These are phyloP conservation scores for Boloria selene DNA, from an alignment of 2,888 invertebrate species.

Conservation along the genomic window DNA sequence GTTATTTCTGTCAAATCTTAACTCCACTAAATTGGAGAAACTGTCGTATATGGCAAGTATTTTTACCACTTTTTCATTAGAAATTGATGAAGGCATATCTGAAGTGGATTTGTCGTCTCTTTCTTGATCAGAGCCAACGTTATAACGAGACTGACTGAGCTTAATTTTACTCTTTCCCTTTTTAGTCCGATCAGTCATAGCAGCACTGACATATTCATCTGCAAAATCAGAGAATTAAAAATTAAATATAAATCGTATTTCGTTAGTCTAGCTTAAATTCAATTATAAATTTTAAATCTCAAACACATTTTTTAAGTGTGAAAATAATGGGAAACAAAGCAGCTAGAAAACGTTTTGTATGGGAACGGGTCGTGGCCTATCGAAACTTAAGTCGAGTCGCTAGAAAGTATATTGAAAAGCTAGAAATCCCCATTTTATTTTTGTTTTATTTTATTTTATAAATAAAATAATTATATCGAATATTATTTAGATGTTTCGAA, in stretches of 20 bases:
- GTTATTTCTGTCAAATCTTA: slow-evolving; percentile 52
- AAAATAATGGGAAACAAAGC: neutral
- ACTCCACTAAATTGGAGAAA: slow-evolving; percentile 47
- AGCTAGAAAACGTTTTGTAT: neutral
- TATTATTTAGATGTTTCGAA: too few species aligned
- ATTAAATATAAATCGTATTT: neutral
- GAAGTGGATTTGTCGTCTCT: slow-evolving; percentile 33
- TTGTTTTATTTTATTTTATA: too few species aligned
- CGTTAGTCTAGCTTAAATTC: neutral
- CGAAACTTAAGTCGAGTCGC: too few species aligned
- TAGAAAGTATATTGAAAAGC: too few species aligned
- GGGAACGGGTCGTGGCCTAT: too few species aligned
- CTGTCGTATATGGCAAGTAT: slow-evolving; percentile 50
- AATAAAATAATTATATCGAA: too few species aligned
- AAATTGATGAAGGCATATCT: neutral
- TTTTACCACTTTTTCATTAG: slow-evolving; percentile 32
- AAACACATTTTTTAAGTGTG: neutral
- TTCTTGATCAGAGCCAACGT: slow-evolving; percentile 37
- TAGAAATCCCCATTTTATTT: too few species aligned
- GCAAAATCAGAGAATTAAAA: slow-evolving; percentile 31
- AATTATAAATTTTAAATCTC: neutral
- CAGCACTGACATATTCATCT: slow-evolving; percentile 49
- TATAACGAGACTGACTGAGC: slow-evolving; percentile 33
- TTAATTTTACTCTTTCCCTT: slow-evolving; percentile 44
- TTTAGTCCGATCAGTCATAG: slow-evolving; percentile 42